phyloP scores from a whole-genome alignment of 2,113 vertebrate species.

The Petaurus breviceps region DNA sequence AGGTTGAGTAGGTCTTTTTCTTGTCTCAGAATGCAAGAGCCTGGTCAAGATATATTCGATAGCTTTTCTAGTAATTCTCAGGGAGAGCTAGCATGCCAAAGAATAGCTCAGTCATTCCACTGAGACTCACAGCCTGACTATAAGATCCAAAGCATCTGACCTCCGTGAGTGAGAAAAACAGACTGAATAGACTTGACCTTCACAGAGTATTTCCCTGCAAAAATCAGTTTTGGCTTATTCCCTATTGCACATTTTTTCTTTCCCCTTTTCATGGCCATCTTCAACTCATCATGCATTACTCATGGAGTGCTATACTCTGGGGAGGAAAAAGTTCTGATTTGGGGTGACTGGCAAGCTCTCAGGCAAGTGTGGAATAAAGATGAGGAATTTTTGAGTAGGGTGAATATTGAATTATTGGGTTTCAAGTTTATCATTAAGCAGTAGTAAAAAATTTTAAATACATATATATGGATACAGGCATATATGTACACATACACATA shows the following conservation, averaged over 20 bases:
- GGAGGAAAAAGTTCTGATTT: slow-evolving; percentile 17
- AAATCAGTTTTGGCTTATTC: slow-evolving; percentile 1
- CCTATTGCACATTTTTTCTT: slow-evolving; percentile 17
- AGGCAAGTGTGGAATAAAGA: slow-evolving; percentile 46
- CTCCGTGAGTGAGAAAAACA: slow-evolving; percentile 26
- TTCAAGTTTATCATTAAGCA: background rate
- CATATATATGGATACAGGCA: background rate
- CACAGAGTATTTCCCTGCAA: background rate
- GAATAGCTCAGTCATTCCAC: background rate
- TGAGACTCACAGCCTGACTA: background rate
- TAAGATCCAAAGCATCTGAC: background rate
- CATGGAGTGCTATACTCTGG: slow-evolving; percentile 6
- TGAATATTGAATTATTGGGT: background rate
- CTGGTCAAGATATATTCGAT: background rate
- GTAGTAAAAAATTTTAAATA: background rate
- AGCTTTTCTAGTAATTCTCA: background rate
- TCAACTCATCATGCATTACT: slow-evolving; percentile 7
- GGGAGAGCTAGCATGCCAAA: background rate
- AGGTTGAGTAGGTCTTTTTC: slow-evolving; percentile 11
- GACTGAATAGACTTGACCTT: background rate
- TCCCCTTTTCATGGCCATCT: slow-evolving; percentile 3
- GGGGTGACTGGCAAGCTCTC: slow-evolving; percentile 24
- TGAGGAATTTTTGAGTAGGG: background rate
- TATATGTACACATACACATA: background rate
- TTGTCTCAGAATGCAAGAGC: background rate